Percentiles rank a stretch among this genome's conserved stretches.
phyloP scores from a whole-genome alignment of 2,797 vertebrate species.

The Choloepus didactylus region DNA sequence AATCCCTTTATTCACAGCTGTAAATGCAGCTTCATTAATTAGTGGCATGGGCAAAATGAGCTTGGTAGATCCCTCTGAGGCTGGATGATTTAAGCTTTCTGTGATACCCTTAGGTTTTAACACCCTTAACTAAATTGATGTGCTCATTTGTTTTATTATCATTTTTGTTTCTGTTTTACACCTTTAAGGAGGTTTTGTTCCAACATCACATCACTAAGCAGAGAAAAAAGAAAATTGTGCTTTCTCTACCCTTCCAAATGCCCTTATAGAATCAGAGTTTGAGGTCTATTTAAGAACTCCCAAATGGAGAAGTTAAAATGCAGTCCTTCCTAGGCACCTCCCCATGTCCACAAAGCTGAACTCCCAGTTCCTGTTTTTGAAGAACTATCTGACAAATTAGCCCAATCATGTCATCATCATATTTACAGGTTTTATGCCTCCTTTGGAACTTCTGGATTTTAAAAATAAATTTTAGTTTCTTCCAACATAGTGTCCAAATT shows the following conservation, averaged over 20 bases:
- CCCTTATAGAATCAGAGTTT: not conserved
- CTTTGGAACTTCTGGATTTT: slow-evolving; percentile 67
- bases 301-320: slow-evolving; percentile 8
- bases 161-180: slow-evolving; percentile 47
- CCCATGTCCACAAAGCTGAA: not conserved
- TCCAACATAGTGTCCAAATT: slow-evolving; percentile 75
- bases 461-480: slow-evolving; percentile 77
- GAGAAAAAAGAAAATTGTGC: not conserved
- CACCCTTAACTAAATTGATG: slow-evolving; percentile 61
- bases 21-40: slow-evolving; percentile 42
- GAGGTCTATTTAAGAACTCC: slow-evolving; percentile 28
- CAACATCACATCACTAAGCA: not conserved
- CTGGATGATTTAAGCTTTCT: slow-evolving; percentile 48
- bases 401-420: slow-evolving; percentile 53
- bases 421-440: slow-evolving; percentile 70
- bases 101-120: not conserved
- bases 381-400: slow-evolving; percentile 72
- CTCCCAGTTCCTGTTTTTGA: slow-evolving; percentile 25
- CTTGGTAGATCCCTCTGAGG: not conserved
- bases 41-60: not conserved
- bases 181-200: not conserved
- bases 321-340: not conserved
- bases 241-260: slow-evolving; percentile 46
- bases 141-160: slow-evolving; percentile 4
- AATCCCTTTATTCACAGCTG: not conserved